Percentiles rank a stretch among this genome's conserved stretches.
Conservation (phyloP, 1,140 invertebrate genomes). For the Pygmarrhopalites habei region DNA sequence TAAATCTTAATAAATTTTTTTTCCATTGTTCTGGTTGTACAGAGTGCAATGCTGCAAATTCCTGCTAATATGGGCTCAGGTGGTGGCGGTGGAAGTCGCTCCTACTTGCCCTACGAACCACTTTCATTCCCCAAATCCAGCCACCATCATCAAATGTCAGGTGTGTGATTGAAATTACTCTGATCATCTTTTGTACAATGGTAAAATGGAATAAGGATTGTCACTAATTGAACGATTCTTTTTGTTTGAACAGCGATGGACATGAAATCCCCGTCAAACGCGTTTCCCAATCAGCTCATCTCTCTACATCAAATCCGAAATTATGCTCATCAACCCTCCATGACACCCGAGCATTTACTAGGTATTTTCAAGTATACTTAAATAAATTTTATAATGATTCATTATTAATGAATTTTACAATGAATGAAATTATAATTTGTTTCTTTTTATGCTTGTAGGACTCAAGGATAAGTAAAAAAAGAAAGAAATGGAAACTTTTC, state of each 20-base stretch:
- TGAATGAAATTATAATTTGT: too few relatives aligned
- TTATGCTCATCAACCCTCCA: constrained; percentile 82
- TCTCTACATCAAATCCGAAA: constrained; percentile 94
- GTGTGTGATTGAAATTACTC: too few relatives aligned
- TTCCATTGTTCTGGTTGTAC: constrained; percentile 7
- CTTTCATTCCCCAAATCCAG: constrained; percentile 63
- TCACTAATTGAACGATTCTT: too few relatives aligned
- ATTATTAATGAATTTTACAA: too few relatives aligned
- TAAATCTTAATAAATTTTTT: too few relatives aligned
- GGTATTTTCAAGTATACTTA: too few relatives aligned
- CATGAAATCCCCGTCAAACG: constrained; percentile 48
- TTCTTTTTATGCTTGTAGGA: too few relatives aligned
- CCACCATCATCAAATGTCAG: constrained; percentile 42
- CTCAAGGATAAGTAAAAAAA: constrained; percentile 7
- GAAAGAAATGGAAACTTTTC: background rate
- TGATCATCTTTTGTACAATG: too few relatives aligned
- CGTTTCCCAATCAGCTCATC: constrained; percentile 88
- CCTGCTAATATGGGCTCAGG: constrained; percentile 35
- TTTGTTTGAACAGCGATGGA: too few relatives aligned
- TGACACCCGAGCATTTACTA: constrained; percentile 51
- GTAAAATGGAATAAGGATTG: too few relatives aligned
- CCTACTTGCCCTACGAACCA: constrained; percentile 83
- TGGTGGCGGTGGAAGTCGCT: constrained; percentile 42
- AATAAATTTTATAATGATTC: too few relatives aligned
- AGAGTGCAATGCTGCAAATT: constrained; percentile 39